A percentile compares a stretch with the other conserved stretches of the same genome.
phyloP scores from a whole-genome alignment of 2,888 invertebrate genomes.

The Sminthurides aquaticus region DNA sequence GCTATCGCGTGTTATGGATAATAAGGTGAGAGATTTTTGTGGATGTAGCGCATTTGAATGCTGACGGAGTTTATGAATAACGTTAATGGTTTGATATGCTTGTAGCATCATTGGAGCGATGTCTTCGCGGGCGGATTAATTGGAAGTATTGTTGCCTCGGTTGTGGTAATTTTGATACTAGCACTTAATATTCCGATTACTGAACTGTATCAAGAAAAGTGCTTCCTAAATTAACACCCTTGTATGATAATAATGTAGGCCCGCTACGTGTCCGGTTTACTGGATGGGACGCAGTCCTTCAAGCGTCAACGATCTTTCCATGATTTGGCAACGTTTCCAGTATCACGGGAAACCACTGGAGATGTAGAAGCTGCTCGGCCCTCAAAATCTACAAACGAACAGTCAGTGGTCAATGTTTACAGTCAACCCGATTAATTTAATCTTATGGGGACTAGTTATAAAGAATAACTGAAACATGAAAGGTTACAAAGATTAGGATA shows the following conservation, averaged over 20 bases:
- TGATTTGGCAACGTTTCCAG: constrained; percentile 3
- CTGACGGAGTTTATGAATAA: background rate
- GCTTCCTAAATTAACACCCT: too few relatives aligned
- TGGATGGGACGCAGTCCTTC: background rate
- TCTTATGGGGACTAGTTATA: background rate
- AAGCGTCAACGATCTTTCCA: constrained; percentile 4
- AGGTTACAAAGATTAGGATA: too few relatives aligned
- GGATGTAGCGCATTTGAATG: background rate
- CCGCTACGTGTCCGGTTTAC: constrained; percentile 20
- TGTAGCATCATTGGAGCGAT: constrained; percentile 54
- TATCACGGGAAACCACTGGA: background rate
- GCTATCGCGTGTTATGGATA: constrained; percentile 86
- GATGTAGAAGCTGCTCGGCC: background rate
- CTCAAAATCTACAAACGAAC: background rate
- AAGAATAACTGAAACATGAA: too few relatives aligned
- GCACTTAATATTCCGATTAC: background rate
- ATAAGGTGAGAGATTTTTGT: constrained; percentile 54
- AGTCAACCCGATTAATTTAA: background rate
- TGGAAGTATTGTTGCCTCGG: constrained; percentile 44
- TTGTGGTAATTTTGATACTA: constrained; percentile 42
- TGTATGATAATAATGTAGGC: constrained; percentile 9
- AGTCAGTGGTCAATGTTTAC: background rate
- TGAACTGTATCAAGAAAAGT: background rate
- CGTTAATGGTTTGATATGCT: constrained; percentile 31
- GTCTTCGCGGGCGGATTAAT: constrained; percentile 52